These are phyloP conservation scores for Branchipolynoe longqiensis DNA, from an alignment of 2,888 invertebrate genomes.

Conservation along the genomic window DNA sequence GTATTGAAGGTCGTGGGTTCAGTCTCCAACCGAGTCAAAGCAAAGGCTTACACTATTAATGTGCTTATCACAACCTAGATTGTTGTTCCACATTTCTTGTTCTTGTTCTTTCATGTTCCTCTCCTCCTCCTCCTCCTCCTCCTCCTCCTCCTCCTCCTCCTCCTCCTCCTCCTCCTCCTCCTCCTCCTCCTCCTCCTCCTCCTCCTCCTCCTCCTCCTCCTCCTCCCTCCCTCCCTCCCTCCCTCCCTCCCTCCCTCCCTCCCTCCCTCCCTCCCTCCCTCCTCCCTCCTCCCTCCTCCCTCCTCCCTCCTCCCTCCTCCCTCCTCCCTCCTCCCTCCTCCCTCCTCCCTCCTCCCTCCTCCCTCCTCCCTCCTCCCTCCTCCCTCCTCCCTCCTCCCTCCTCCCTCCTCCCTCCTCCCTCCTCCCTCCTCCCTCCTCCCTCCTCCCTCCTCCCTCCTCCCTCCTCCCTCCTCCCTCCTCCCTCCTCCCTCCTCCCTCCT, in stretches of 20 bases:
- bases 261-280: slow-evolving; percentile 25
- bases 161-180: neutral
- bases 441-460: slow-evolving; percentile 10
- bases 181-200: neutral
- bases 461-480: neutral
- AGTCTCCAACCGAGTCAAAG: no score
- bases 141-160: no score
- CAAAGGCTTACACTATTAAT: no score
- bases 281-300: neutral
- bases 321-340: neutral
- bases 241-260: slow-evolving; percentile 14
- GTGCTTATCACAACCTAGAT: no score
- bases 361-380: neutral
- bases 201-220: slow-evolving; percentile 14
- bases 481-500: neutral
- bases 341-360: neutral
- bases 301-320: neutral
- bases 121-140: no score
- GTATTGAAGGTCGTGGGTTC: no score
- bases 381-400: neutral
- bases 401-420: neutral
- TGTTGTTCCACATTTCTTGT: no score
- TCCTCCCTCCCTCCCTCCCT: slow-evolving; percentile 21
- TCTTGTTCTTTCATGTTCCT: no score
- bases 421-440: slow-evolving; percentile 5